These are phyloP conservation scores for Neodiprion virginianus DNA, from an alignment of 1,140 invertebrate species.

Conservation along the genomic window DNA sequence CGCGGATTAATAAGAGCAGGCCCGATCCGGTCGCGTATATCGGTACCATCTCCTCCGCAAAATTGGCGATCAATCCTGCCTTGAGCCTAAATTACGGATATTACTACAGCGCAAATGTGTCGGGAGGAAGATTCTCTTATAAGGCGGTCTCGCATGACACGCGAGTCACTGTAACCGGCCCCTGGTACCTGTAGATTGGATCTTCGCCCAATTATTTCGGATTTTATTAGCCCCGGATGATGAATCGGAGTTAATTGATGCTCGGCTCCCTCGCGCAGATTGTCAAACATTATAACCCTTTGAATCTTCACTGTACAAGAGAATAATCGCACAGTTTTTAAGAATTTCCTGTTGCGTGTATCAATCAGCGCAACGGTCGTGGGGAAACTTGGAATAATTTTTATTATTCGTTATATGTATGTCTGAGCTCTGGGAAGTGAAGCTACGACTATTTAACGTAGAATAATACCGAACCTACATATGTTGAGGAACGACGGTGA, in stretches of 20 bases:
- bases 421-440: too few relatives aligned
- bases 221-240: slow-evolving; percentile 9
- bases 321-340: too few relatives aligned
- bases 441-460: too few relatives aligned
- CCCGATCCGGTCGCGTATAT: slow-evolving; percentile 28
- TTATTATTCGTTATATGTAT: too few relatives aligned
- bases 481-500: too few relatives aligned
- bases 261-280: neutral
- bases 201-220: neutral
- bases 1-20: slow-evolving; percentile 24
- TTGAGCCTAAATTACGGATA: slow-evolving; percentile 29
- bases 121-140: neutral
- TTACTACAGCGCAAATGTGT: slow-evolving; percentile 16
- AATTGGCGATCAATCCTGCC: slow-evolving; percentile 32
- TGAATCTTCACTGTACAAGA: too few relatives aligned
- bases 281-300: too few relatives aligned
- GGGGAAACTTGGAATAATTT: too few relatives aligned
- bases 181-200: neutral
- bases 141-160: neutral
- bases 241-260: slow-evolving; percentile 1
- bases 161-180: neutral
- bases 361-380: too few relatives aligned
- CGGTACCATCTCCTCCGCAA: slow-evolving; percentile 29
- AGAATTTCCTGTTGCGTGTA: too few relatives aligned
- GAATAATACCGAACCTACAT: too few relatives aligned